These are phyloP conservation scores for Cetoscarus ocellatus DNA, from an alignment of 2,797 vertebrate genomes.

Conservation along the genomic window DNA sequence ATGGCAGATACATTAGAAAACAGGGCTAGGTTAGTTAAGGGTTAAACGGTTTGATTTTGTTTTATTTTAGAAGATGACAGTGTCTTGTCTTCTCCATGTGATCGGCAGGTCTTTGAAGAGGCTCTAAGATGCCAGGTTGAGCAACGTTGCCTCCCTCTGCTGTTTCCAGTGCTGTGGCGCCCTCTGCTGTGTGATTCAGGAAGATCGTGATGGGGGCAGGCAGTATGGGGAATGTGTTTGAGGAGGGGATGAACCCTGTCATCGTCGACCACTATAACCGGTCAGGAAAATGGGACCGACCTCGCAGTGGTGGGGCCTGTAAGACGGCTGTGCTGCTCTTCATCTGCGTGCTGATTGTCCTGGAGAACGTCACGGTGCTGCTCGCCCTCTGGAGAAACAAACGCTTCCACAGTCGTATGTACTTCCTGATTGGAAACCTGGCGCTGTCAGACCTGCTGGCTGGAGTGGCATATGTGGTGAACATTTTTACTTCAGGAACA, in stretches of 20 bases:
- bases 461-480: slow-evolving; percentile 85
- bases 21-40: too few species aligned
- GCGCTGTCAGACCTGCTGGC: slow-evolving; percentile 87
- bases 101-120: slow-evolving; percentile 46
- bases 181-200: slow-evolving; percentile 77
- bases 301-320: slow-evolving; percentile 56
- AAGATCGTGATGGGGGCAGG: slow-evolving; percentile 41
- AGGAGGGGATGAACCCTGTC: slow-evolving; percentile 78
- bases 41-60: not conserved
- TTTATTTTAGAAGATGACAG: too few species aligned
- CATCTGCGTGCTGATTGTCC: slow-evolving; percentile 83
- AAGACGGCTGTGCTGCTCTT: slow-evolving; percentile 80
- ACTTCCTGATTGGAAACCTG: slow-evolving; percentile 87
- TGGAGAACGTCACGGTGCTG: slow-evolving; percentile 86
- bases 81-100: slow-evolving; percentile 3
- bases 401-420: slow-evolving; percentile 87
- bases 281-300: slow-evolving; percentile 82
- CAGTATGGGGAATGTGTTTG: slow-evolving; percentile 66
- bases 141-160: slow-evolving; percentile 19
- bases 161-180: slow-evolving; percentile 71
- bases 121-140: slow-evolving; percentile 55
- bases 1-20: too few species aligned
- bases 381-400: slow-evolving; percentile 86
- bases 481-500: slow-evolving; percentile 85
- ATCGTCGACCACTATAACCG: slow-evolving; percentile 85